Percentiles rank a stretch among this genome's conserved stretches.
Conservation (phyloP, 1,140 invertebrate species). For the Zaprionus africanus region DNA sequence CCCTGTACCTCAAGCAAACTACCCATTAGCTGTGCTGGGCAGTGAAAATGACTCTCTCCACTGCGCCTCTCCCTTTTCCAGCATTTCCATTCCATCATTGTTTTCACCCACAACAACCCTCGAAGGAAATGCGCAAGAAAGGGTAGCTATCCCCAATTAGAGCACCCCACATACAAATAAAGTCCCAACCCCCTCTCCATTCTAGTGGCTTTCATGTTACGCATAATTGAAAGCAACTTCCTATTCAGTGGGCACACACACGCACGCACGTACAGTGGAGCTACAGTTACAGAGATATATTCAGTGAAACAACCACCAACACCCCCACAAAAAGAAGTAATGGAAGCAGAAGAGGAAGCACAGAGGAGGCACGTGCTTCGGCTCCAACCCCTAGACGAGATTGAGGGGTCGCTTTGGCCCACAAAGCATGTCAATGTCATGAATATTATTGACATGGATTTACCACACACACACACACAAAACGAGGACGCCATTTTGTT, state of each 20-base stretch:
- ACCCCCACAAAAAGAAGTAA: slow-evolving; percentile 5
- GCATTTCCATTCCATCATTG: slow-evolving; percentile 11
- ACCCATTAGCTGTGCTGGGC: slow-evolving; percentile 18
- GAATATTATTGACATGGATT: slow-evolving; percentile 81
- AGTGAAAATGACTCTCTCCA: neutral
- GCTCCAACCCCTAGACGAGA: slow-evolving; percentile 23
- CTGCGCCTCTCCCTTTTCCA: neutral
- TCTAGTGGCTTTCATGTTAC: slow-evolving; percentile 62
- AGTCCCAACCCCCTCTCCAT: neutral
- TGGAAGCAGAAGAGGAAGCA: neutral
- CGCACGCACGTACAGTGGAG: neutral
- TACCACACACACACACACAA: slow-evolving; percentile 23
- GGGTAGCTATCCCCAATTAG: slow-evolving; percentile 54
- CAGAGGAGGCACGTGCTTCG: neutral
- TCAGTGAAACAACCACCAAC: slow-evolving; percentile 2
- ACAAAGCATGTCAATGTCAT: slow-evolving; percentile 80
- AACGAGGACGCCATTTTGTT: slow-evolving; percentile 54
- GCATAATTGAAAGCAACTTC: slow-evolving; percentile 75
- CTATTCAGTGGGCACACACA: slow-evolving; percentile 59
- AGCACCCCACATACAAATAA: slow-evolving; percentile 41
- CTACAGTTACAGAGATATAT: neutral
- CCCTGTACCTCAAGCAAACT: neutral
- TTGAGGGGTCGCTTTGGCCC: slow-evolving; percentile 48
- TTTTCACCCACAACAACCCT: slow-evolving; percentile 38
- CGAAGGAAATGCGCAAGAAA: slow-evolving; percentile 1